phyloP scores from a whole-genome alignment of 2,888 invertebrate genomes.

The Brachyptera risi region DNA sequence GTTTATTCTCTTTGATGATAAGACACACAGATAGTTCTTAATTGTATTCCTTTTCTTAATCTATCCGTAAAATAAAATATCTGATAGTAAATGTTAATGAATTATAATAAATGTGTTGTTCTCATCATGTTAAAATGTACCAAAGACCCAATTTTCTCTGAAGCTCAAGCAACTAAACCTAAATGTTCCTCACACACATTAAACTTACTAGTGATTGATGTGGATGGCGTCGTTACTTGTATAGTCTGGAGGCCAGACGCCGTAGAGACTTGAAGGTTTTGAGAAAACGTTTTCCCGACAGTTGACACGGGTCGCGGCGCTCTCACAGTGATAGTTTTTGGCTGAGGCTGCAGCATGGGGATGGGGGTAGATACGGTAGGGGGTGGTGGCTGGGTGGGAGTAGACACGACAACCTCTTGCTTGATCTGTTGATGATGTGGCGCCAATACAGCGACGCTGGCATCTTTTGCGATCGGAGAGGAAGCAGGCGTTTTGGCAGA shows the following conservation, averaged over 20 bases:
- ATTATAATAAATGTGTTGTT: no score
- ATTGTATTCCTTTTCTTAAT: no score
- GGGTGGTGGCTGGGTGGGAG: background rate
- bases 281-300: slow-evolving; percentile 19
- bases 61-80: no score
- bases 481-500: background rate
- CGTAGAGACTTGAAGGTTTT: slow-evolving; percentile 43
- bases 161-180: background rate
- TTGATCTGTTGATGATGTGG: background rate
- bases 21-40: no score
- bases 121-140: no score
- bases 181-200: background rate
- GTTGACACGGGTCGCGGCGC: slow-evolving; percentile 32
- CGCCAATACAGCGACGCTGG: background rate
- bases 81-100: no score
- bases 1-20: no score
- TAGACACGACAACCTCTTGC: background rate
- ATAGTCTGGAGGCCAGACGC: slow-evolving; percentile 51
- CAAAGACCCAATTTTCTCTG: no score
- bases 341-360: slow-evolving; percentile 10
- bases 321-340: slow-evolving; percentile 17
- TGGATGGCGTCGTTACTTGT: slow-evolving; percentile 17
- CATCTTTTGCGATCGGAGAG: background rate
- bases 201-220: background rate
- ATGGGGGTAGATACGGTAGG: slow-evolving; percentile 23